Evolutionary conservation across 2,113 vertebrate species (phyloP).

Genomic region (Ia io): DNA sequence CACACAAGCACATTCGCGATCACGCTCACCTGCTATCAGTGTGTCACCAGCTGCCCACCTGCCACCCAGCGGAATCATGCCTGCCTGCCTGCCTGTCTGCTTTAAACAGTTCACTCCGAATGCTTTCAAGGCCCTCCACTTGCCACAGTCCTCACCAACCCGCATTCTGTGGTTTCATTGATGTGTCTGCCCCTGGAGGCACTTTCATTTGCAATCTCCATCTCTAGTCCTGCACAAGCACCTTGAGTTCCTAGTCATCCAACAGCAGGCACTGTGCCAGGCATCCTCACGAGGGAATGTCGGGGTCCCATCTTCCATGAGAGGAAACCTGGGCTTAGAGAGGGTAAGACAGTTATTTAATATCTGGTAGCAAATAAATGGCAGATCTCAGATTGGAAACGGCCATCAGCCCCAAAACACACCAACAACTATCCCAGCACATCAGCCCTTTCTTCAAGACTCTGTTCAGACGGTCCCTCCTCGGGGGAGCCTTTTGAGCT

Average conservation of each 20-base stretch:
- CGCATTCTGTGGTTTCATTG: background rate
- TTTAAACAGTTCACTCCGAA: background rate
- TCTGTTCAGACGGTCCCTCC: background rate
- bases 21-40: background rate
- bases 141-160: background rate
- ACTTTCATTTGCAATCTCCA: background rate
- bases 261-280: too few species aligned
- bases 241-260: background rate
- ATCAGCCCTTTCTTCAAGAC: background rate
- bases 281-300: background rate
- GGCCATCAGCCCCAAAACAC: background rate
- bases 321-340: background rate
- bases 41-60: background rate
- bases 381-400: background rate
- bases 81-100: background rate
- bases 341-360: background rate
- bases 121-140: background rate
- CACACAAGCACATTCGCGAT: background rate
- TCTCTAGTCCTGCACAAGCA: background rate
- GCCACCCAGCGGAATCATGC: background rate
- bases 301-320: background rate
- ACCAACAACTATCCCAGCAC: background rate
- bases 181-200: background rate
- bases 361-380: background rate
- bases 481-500: background rate